A percentile compares a stretch with the other conserved stretches of the same genome.
These are phyloP conservation scores for Panorpa germanica DNA, from an alignment of 2,888 invertebrate species.

Conservation along the genomic window DNA sequence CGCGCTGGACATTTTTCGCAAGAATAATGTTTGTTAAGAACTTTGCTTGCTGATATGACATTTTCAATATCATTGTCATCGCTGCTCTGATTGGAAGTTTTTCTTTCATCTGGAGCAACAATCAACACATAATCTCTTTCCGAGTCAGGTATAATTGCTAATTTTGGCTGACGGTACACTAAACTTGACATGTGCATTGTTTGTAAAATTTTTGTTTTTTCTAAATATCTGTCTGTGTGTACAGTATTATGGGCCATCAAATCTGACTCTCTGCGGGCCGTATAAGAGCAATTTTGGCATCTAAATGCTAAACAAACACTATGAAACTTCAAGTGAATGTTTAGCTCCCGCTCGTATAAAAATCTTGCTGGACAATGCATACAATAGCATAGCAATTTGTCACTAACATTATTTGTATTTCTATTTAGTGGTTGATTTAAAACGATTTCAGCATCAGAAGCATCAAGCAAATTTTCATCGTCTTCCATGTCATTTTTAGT, in stretches of 20 bases:
- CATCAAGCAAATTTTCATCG: conserved; percentile 17
- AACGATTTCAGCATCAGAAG: conserved; percentile 19
- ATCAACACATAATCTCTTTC: conserved; percentile 21
- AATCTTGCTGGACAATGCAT: conserved; percentile 70
- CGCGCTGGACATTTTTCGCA: conserved; percentile 51
- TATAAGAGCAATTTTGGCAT: conserved; percentile 62
- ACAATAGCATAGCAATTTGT: conserved; percentile 46
- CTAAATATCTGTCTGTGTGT: conserved; percentile 62
- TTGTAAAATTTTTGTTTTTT: conserved; percentile 49
- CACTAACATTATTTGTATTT: conserved; percentile 21
- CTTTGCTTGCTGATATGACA: conserved; percentile 13
- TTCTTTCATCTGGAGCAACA: conserved; percentile 14
- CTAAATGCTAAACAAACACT: conserved; percentile 38
- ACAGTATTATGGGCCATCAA: conserved; percentile 48
- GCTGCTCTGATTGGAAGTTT: background rate
- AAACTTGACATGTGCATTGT: conserved; percentile 42
- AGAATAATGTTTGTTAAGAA: conserved; percentile 21
- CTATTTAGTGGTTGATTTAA: conserved; percentile 17
- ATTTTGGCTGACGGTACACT: conserved; percentile 40
- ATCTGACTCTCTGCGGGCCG: conserved; percentile 48
- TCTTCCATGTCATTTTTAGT: conserved; percentile 22
- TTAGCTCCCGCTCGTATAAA: conserved; percentile 52
- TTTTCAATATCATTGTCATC: conserved; percentile 13
- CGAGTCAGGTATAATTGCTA: conserved; percentile 19
- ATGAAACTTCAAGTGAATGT: conserved; percentile 54